Evolutionary conservation across 1,140 invertebrate species (phyloP), one percentile per base, ranked within the genome.

Genomic region (Eueides isabella): DNA sequence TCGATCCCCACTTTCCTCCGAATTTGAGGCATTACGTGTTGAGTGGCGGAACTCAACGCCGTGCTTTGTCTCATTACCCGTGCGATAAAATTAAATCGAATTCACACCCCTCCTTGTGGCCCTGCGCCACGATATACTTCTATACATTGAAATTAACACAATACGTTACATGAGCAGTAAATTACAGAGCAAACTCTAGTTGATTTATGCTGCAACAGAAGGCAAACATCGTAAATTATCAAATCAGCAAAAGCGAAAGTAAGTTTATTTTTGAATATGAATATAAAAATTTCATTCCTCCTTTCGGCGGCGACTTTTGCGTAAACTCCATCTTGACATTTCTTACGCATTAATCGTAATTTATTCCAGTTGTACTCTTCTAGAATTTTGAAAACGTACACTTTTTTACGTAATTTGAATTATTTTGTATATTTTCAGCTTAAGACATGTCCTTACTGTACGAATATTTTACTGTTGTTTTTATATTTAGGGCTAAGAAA

Each of bases 201-300:
- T 81, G 80, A 81, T 81, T 81, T 81, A 81, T 81, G 73, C 75
- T 55, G 63, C 28, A 79, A 76, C 80, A 77, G 67, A 77, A 63
- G 75, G 78, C 78, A 81, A 81, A 81, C 80, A 81, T 78, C 77
- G 80, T 81, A 81, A 81, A 81, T 81, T 79, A 77, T 77, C 72
- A 78, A 80, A 80, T 80, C 77, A 80, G 66, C 71, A 63, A 72
- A 77, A 44, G 67, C 35, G 62, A 73, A 77, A 79, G 70, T 63
- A 75, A 48, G 67, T 74, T 69, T 48, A 68, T 61, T 69, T 75
- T 75, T 75, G 69, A 71, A 75, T 71, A 71, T 71, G 70, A 74
- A 74, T 75, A 75, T 28, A 55, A 64, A 61, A 63, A 30, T 33
- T 65, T 55, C 63, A 12, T 74, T 69, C 72, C 28, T 30, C 31